Evolutionary conservation across 2,888 invertebrate species (phyloP).

Genomic region (Automeris io): DNA sequence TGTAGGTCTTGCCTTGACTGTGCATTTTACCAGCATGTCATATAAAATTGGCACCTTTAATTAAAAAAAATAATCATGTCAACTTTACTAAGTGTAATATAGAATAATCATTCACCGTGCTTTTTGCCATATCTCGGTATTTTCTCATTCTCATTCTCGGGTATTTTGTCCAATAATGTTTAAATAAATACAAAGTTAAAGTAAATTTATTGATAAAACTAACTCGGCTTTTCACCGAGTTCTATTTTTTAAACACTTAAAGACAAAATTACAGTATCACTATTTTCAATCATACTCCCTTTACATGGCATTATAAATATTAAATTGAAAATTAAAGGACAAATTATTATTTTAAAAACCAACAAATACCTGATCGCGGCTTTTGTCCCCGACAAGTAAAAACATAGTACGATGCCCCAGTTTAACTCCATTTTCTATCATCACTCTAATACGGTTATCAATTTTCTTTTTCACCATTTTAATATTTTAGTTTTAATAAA

Average conservation of each 20-base stretch:
- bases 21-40: conserved; percentile 97
- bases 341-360: background rate
- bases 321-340: background rate
- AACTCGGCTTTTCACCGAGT: no score
- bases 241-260: no score
- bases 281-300: no score
- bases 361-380: conserved; percentile 89
- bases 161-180: no score
- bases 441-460: conserved; percentile 94
- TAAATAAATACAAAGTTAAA: no score
- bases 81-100: background rate
- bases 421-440: conserved; percentile 98
- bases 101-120: no score
- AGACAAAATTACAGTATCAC: no score
- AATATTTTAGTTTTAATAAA: conserved; percentile 10
- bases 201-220: no score
- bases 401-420: conserved; percentile 95
- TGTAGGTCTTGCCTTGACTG: conserved; percentile 93
- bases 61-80: background rate
- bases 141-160: no score
- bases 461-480: conserved; percentile 96
- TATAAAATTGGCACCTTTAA: conserved; percentile 95
- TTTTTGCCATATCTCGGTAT: no score
- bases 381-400: conserved; percentile 96
- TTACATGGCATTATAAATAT: no score